These are phyloP conservation scores for Gavia stellata DNA, from an alignment of 2,113 vertebrate species.

Conservation along the genomic window DNA sequence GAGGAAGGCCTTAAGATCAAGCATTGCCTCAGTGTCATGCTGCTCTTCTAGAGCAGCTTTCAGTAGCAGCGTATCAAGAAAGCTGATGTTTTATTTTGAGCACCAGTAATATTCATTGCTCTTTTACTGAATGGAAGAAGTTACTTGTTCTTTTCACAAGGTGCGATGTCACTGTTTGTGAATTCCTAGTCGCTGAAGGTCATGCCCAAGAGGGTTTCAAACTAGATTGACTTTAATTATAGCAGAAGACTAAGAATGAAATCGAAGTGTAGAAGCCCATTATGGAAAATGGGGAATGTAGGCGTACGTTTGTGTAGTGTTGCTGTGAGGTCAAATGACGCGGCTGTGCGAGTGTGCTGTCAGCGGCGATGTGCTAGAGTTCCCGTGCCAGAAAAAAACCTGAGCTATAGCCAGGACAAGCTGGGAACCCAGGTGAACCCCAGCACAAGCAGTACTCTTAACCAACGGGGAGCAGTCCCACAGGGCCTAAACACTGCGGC, in stretches of 20 bases:
- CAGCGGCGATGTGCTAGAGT: background rate
- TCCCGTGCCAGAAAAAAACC: background rate
- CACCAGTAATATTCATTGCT: background rate
- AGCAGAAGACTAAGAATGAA: background rate
- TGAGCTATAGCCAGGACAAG: background rate
- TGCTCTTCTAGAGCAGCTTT: background rate
- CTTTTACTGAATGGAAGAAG: background rate
- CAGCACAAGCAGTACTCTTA: background rate
- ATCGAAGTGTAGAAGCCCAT: background rate
- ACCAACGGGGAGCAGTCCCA: background rate
- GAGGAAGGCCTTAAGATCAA: background rate
- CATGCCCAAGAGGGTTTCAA: background rate
- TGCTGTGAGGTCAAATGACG: background rate
- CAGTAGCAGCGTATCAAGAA: background rate
- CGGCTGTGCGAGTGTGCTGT: background rate
- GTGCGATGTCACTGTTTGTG: background rate
- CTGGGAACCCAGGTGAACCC: background rate
- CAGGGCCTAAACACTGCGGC: background rate
- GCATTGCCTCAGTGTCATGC: background rate
- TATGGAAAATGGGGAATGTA: background rate
- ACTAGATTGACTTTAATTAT: background rate
- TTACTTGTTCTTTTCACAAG: background rate
- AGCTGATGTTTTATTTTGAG: background rate
- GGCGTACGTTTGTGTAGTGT: background rate
- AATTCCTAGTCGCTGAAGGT: background rate